Base-by-base conservation (phyloP, 64 coral and sea anemone genomes). In the Platygyra sinensis region DNA sequence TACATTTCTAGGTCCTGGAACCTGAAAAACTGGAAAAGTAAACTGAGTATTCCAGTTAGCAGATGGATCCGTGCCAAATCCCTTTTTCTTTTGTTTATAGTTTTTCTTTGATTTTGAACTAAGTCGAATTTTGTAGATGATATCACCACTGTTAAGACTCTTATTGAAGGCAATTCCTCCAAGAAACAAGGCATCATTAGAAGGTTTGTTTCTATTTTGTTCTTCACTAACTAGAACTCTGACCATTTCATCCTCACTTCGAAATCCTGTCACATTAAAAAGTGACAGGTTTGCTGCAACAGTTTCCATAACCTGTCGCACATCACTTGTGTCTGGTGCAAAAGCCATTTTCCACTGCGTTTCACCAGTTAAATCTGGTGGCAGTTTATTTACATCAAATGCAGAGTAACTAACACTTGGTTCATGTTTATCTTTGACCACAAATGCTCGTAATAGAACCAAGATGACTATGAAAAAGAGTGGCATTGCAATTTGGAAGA, bases 1-100 rank as follows among this genome's bases (percentile, higher is more conserved):
- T 12, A 67, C 60, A 42, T 81, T 94, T 29, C 97, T 72, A 49
- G 97, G 97, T 8, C 94, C 87, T 38, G 97, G 97, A 29, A 89
- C 1, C 65, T 96, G 87, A 65, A 99, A 96, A 33, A 60, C 50
- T 46, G 94, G 94, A 82, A 96, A 99, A 52, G 93, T 95, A 84
- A 95, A 94, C 57, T 99, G 94, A 31, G 97, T 99, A 33, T 93
- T 75, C 97, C 97, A 99, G 25, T 88, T 73, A 51, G 90, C 77
- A 52, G 90, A 88, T 76, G 88, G 73, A 57, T 91, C 78, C 13
- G 38, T n/a, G 3, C 76, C 77, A 91, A 90, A 85, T 4, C 72
- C 24, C 60, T 73, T 78, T 72, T 73, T 49, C 42, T 49, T 84
- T 76, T 55, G 51, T 49, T 83, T 63, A 13, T 25, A 50, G 19